These are phyloP conservation scores for Gobiocypris rarus DNA, from an alignment of 2,113 vertebrate species.

Conservation along the genomic window DNA sequence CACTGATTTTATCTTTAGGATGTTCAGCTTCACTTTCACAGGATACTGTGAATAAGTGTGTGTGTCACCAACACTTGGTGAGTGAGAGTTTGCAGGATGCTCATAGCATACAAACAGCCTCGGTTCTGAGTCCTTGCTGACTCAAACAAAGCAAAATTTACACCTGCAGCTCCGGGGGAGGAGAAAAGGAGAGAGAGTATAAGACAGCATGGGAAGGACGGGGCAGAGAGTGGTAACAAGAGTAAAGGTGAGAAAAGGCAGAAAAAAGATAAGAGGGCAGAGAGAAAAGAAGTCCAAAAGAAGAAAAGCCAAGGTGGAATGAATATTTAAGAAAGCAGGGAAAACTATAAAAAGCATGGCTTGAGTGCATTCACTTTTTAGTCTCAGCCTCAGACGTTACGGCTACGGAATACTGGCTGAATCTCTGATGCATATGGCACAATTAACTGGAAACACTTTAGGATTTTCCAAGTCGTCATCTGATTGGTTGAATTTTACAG, in stretches of 20 bases:
- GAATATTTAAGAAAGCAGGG: slow-evolving; percentile 3
- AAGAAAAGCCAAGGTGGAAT: not conserved
- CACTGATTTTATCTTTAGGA: too few relatives aligned
- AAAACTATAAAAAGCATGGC: not conserved
- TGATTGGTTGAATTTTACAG: too few relatives aligned
- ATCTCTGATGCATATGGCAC: too few relatives aligned
- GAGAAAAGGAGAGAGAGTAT: slow-evolving; percentile 65
- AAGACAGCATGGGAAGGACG: slow-evolving; percentile 48
- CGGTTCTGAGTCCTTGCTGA: slow-evolving; percentile 24
- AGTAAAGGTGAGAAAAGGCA: slow-evolving; percentile 3
- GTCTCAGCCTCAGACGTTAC: too few relatives aligned
- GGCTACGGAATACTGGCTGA: too few relatives aligned
- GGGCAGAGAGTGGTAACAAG: not conserved
- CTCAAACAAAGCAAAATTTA: slow-evolving; percentile 51
- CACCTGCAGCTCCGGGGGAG: slow-evolving; percentile 3
- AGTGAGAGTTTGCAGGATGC: slow-evolving; percentile 39
- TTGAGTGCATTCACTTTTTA: not conserved
- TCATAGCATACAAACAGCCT: slow-evolving; percentile 35
- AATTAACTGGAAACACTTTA: too few relatives aligned
- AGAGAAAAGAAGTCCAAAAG: slow-evolving; percentile 4
- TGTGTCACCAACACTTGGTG: slow-evolving; percentile 1
- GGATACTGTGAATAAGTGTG: not conserved
- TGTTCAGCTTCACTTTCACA: not conserved
- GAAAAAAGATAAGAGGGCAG: not conserved
- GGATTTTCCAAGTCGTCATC: too few relatives aligned